A percentile compares a stretch with the other conserved stretches of the same genome.
phyloP scores from a whole-genome alignment of 1,140 invertebrate genomes.

The Pseudomyrmex concolor region DNA sequence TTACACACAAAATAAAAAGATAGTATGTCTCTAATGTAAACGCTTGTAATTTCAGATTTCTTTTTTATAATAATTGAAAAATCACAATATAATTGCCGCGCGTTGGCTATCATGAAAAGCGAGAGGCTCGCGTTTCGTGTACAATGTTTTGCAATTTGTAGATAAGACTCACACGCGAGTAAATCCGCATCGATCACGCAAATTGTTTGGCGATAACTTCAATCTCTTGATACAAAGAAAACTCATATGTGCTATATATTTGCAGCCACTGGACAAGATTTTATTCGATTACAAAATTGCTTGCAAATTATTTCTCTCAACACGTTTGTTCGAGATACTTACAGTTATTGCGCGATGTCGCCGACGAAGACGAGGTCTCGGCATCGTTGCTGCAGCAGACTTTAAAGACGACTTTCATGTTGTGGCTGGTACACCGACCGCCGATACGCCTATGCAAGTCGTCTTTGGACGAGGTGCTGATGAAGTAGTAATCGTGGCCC shows the following conservation, averaged over 20 bases:
- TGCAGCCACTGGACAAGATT: too few species aligned
- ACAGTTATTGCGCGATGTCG: constrained; percentile 85
- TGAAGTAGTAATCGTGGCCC: constrained; percentile 98
- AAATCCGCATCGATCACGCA: constrained; percentile 2
- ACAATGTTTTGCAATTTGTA: constrained; percentile 13
- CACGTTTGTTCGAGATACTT: constrained; percentile 67
- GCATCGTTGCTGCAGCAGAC: constrained; percentile 91
- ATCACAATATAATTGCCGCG: constrained; percentile 54
- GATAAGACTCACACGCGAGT: constrained; percentile 33
- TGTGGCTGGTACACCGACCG: constrained; percentile 94
- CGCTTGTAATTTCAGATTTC: constrained; percentile 66
- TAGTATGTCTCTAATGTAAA: constrained; percentile 32
- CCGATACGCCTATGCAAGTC: constrained; percentile 95
- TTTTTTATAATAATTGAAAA: constrained; percentile 61
- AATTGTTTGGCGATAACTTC: constrained; percentile 4
- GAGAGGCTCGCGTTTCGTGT: constrained; percentile 5
- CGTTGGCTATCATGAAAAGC: constrained; percentile 34
- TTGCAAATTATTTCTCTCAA: background rate
- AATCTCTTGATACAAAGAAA: background rate
- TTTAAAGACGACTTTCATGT: constrained; percentile 98
- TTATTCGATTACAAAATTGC: too few species aligned
- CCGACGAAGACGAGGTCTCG: constrained; percentile 80
- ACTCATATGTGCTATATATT: too few species aligned
- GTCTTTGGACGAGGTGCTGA: constrained; percentile 96
- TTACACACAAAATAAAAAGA: constrained; percentile 68